Evolutionary conservation across 2,888 invertebrate species (phyloP), one percentile per base, ranked within the genome.

Genomic region (Polydrusus cervinus): DNA sequence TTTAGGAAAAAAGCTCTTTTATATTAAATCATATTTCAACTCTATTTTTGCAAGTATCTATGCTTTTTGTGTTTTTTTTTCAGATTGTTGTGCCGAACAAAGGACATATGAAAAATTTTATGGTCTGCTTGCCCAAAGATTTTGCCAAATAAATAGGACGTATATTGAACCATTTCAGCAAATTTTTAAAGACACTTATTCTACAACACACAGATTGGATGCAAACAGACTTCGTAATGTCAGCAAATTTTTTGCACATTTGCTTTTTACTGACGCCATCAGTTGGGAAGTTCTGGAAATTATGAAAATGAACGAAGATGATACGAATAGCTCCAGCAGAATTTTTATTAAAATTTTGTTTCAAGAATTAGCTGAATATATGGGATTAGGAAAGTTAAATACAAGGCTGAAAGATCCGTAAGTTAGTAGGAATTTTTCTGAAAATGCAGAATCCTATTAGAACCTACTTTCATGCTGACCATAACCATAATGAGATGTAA

Each of bases 41-140:
- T 25, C 5, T 25, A 25, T 25, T 25, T 25, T 25, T 25, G 1
- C 45, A 47, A 66, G 9, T 43, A 38, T 43, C 55, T 51, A 72
- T 53, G 30, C 10, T 47, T 66, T 76, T 71, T 73, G 25, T 57
- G 14, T 53, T 14, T 18, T 16, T 47, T 64, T 81, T 82, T 70
- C 97, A 68, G 99, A 99, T 88, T 99, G 99, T 86, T 99, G 99
- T 87, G 98, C 99, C 5, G 99, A 99, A 87, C 97, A 98, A 88
- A 90, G 99, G 77, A 99, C 99, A 0, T 99, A 99, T 84, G 98
- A 99, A 86, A 98, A 98, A 86, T 99, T 99, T 85, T 99, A 95
- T 84, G 99, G 99, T 0, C 89, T 99, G 34, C 87, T 99, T 64
- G 97, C 98, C 0, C 97, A 97, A 88, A 86, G 93, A 77, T 99